Conservation (phyloP, 2,888 invertebrate genomes). For the Coelopa pilipes region DNA sequence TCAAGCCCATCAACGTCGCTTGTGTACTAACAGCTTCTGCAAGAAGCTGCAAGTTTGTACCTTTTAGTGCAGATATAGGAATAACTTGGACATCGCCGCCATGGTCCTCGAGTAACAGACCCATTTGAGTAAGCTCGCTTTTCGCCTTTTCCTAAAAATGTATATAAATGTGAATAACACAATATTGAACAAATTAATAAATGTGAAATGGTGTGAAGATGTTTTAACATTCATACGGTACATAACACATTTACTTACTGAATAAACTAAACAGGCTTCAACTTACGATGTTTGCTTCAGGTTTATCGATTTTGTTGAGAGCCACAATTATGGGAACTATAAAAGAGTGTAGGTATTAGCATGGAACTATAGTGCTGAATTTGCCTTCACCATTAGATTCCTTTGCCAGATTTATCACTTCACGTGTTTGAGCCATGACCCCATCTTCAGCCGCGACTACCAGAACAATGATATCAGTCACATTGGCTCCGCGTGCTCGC, state of each 20-base stretch:
- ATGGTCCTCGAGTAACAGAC: slow-evolving; percentile 83
- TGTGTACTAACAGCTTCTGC: slow-evolving; percentile 86
- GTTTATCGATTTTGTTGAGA: slow-evolving; percentile 97
- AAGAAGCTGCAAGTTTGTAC: slow-evolving; percentile 79
- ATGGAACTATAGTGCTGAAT: neutral
- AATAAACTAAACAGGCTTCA: no score
- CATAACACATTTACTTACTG: neutral
- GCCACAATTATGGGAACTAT: slow-evolving; percentile 95
- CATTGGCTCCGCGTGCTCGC: slow-evolving; percentile 91
- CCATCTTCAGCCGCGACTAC: slow-evolving; percentile 99
- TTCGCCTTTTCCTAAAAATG: slow-evolving; percentile 76
- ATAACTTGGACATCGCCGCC: slow-evolving; percentile 95
- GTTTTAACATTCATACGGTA: neutral
- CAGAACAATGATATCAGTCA: slow-evolving; percentile 93
- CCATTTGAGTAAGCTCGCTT: slow-evolving; percentile 79
- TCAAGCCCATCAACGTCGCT: slow-evolving; percentile 88
- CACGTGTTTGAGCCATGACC: slow-evolving; percentile 96
- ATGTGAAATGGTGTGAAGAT: neutral
- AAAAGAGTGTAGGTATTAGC: slow-evolving; percentile 55
- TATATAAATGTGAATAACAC: neutral
- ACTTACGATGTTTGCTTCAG: slow-evolving; percentile 87
- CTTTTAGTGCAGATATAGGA: slow-evolving; percentile 89
- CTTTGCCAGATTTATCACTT: slow-evolving; percentile 88
- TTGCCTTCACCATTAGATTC: slow-evolving; percentile 74
- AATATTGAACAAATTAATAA: neutral